Conservation (phyloP, 2,888 invertebrate species). For the Agonum fuliginosum region DNA sequence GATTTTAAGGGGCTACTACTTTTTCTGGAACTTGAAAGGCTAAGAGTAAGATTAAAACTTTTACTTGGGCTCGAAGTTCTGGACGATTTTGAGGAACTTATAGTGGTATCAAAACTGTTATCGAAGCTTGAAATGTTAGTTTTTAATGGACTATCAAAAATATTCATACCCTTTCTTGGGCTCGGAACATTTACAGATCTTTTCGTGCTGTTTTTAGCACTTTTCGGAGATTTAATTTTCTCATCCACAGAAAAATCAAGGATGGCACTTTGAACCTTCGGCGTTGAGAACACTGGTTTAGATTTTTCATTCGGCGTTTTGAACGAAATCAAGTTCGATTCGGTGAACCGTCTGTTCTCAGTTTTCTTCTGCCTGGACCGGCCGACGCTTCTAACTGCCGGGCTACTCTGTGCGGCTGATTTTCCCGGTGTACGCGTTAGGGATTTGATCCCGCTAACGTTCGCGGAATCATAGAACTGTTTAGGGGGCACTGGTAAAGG, state of each 20-base stretch:
- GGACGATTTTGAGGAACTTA: too few relatives aligned
- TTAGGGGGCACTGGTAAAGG: background rate
- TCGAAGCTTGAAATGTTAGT: too few relatives aligned
- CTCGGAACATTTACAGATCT: too few relatives aligned
- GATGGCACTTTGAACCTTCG: background rate
- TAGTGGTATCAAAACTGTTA: too few relatives aligned
- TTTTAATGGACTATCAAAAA: too few relatives aligned
- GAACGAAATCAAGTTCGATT: background rate
- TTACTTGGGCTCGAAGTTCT: too few relatives aligned
- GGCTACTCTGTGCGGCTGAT: background rate
- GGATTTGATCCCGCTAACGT: conserved; percentile 3
- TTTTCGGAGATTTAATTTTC: background rate
- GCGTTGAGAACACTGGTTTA: background rate
- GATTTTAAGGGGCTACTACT: too few relatives aligned
- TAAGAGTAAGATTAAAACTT: too few relatives aligned
- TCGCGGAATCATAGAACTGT: background rate
- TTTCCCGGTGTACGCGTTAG: background rate
- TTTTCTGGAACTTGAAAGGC: too few relatives aligned
- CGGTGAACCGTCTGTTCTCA: background rate
- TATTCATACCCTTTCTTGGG: too few relatives aligned
- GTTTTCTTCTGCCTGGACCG: background rate
- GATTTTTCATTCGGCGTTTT: background rate
- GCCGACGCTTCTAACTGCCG: background rate
- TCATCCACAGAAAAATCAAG: background rate
- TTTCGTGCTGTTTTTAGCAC: background rate